Base-by-base conservation (phyloP, 1,140 invertebrate species). In the Chionoecetes opilio region DNA sequence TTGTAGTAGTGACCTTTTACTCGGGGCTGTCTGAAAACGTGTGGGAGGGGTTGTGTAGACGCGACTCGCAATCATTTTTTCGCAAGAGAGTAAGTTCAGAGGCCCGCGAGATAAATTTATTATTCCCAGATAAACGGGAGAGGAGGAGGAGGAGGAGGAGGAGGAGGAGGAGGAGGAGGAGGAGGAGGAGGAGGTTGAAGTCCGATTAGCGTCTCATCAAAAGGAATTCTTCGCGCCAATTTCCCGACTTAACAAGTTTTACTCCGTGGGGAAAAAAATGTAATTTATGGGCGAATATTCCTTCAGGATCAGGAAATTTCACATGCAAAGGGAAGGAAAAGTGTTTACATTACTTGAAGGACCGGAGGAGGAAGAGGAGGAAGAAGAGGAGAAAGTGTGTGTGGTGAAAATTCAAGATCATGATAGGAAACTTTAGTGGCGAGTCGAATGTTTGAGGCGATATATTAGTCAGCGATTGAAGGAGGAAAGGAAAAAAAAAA, bases 241-340 rank as follows among this genome's bases (percentile, higher is more conserved):
- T 75, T 75, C 63, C 26, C 21, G 63, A 75, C 21, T 21, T 75
- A 75, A 75, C 63, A 75, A 75, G 63, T 75, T 75, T 75, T 17
- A 75, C 8, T 75, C 63, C 6, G 63, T 3, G 2, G 46, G 46
- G 63, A n/a, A 26, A 75, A 75, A 75, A 75, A 75, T 75, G 63
- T 21, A 6, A n/a, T 75, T 75, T 75, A 75, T 75, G 63, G 21
- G 21, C 1, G 21, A 75, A 75, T 21, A 3, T 75, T 11, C 63
- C 63, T 75, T 1, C 9, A 26, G 5, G 63, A 1, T 0, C 21
- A 75, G n/a, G 63, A 75, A 75, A 75, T 75, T 75, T 75, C 63
- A n/a, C 63, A 75, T 75, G 63, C 63, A 75, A 75, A 75, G n/a
- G 63, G 21, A 75, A n/a, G 63, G 21, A 75, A 75, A 75, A 75